Conservation (phyloP, 2,113 vertebrate genomes). For the Rhegmatorhina hoffmannsi region DNA sequence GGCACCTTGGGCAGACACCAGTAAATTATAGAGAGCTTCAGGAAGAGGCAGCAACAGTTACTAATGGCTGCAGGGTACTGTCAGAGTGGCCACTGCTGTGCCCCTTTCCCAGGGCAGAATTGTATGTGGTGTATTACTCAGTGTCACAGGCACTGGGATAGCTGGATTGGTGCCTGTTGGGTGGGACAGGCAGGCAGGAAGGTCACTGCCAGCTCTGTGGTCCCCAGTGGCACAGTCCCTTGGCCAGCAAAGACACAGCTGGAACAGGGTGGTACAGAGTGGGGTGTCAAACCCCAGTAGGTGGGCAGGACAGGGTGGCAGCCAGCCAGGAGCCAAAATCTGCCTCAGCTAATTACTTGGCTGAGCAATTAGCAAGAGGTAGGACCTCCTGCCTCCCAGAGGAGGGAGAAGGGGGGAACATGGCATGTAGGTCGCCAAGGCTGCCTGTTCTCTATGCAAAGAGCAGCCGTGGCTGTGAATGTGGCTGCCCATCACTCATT, state of each 20-base stretch:
- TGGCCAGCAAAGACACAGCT: not conserved
- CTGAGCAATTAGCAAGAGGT: slow-evolving; percentile 6
- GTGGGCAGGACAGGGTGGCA: not conserved
- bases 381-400: not conserved
- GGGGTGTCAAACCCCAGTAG: not conserved
- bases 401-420: not conserved
- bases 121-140: not conserved
- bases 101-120: not conserved
- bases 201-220: not conserved
- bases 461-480: not conserved
- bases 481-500: slow-evolving; percentile 24
- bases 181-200: not conserved
- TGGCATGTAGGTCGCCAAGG: not conserved
- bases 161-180: not conserved
- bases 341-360: not conserved
- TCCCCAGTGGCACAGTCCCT: too few relatives aligned
- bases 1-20: not conserved
- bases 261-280: not conserved
- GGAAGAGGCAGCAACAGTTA: not conserved
- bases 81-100: not conserved
- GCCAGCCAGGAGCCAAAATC: not conserved
- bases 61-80: not conserved
- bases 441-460: not conserved
- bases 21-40: not conserved
- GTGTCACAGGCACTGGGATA: not conserved